Percentiles rank a stretch among this genome's conserved stretches.
Conservation (phyloP, 2,113 vertebrate genomes). For the Gasterosteus nipponicus region DNA sequence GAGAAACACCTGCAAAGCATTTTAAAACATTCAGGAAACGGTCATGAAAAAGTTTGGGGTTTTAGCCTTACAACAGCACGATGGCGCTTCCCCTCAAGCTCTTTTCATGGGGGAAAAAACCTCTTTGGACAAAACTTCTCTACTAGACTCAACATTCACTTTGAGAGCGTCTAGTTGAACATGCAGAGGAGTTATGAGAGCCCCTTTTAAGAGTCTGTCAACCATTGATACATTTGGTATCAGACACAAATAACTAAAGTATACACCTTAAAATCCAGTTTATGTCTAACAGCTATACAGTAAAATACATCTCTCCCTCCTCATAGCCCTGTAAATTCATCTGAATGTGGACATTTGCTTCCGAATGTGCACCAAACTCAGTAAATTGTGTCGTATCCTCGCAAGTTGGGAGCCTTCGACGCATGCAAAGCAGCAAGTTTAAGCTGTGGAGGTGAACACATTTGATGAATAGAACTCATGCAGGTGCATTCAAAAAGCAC, state of each 20-base stretch:
- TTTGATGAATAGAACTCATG: conserved; percentile 28
- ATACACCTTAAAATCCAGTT: conserved; percentile 14
- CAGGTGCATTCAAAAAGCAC: conserved; percentile 42
- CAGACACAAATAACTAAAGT: conserved; percentile 27
- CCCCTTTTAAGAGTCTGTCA: conserved; percentile 8
- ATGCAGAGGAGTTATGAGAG: conserved; percentile 17
- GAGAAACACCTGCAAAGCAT: conserved; percentile 49
- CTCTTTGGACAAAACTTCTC: conserved; percentile 35
- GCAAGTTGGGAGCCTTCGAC: conserved; percentile 35
- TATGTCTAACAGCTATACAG: conserved; percentile 15
- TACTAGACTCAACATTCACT: conserved; percentile 38
- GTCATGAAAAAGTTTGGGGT: conserved; percentile 74
- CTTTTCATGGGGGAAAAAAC: neutral
- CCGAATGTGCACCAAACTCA: neutral
- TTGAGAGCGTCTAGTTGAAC: conserved; percentile 7
- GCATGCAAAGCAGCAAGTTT: conserved; percentile 44
- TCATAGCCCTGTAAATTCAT: conserved; percentile 34
- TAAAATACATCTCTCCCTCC: conserved; percentile 20
- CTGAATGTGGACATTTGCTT: neutral
- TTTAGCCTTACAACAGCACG: conserved; percentile 21
- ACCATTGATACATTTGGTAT: conserved; percentile 2
- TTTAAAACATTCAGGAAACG: conserved; percentile 61
- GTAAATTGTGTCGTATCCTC: neutral
- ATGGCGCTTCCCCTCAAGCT: neutral
- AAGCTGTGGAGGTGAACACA: conserved; percentile 26